These are phyloP conservation scores for Elaphurus davidianus DNA, from an alignment of 2,113 vertebrate species.

Conservation along the genomic window DNA sequence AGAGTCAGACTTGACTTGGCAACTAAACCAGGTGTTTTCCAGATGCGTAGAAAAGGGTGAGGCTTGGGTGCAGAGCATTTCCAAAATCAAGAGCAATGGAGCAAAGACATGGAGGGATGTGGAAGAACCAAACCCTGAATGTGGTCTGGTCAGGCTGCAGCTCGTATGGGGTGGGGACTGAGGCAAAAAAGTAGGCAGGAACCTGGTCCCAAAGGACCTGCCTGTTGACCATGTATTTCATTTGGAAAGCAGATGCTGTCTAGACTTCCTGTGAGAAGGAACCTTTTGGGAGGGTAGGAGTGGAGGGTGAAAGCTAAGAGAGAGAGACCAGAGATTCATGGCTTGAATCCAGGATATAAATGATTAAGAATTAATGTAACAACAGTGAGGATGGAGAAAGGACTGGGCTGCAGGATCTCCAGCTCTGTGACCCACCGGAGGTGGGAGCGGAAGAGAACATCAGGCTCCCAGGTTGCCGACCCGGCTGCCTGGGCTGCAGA, in stretches of 20 bases:
- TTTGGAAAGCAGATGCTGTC: neutral
- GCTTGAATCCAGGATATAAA: neutral
- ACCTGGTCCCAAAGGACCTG: neutral
- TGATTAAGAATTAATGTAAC: neutral
- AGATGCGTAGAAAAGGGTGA: neutral
- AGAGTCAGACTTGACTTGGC: neutral
- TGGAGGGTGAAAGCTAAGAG: neutral
- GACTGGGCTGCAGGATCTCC: neutral
- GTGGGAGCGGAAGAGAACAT: neutral
- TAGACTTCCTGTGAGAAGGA: neutral
- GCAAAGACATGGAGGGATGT: neutral
- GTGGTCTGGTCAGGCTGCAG: neutral
- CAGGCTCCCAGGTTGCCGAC: neutral
- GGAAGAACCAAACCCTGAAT: neutral
- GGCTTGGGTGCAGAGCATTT: neutral
- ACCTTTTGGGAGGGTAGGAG: neutral
- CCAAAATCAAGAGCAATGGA: neutral
- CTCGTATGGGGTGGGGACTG: too few relatives aligned
- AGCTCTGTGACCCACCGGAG: neutral
- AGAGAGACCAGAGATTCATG: neutral
- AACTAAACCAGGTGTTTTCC: neutral
- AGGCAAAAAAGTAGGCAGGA: neutral
- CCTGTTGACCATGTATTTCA: neutral
- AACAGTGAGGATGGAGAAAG: neutral
- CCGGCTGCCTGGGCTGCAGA: rapidly evolving